Conservation (phyloP, 1,140 invertebrate species). For the Tribolium castaneum region DNA sequence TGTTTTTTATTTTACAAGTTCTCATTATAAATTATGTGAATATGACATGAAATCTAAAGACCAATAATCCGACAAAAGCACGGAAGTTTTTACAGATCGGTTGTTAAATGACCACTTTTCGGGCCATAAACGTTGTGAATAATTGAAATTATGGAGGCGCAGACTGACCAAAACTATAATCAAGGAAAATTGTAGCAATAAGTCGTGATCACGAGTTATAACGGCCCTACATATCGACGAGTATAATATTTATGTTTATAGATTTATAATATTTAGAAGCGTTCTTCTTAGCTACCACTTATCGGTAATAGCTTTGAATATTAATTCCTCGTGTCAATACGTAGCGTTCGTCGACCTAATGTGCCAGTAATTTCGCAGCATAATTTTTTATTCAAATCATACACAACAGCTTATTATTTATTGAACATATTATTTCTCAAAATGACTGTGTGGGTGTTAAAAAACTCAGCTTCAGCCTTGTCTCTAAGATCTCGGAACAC, state of each 20-base stretch:
- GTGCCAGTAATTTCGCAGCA: too few species aligned
- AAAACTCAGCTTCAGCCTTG: too few species aligned
- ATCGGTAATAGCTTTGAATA: too few species aligned
- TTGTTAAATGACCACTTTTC: background rate
- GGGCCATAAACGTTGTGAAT: background rate
- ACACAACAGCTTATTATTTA: too few species aligned
- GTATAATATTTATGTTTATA: background rate
- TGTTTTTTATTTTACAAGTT: constrained; percentile 4
- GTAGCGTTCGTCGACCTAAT: too few species aligned
- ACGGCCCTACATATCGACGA: background rate
- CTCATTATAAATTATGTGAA: constrained; percentile 25
- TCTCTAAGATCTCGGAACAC: too few species aligned
- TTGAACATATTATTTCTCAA: too few species aligned
- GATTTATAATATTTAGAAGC: background rate
- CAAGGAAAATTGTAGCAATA: background rate
- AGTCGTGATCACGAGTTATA: background rate
- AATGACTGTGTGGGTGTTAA: too few species aligned
- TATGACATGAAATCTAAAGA: constrained; percentile 10
- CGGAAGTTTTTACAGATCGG: background rate
- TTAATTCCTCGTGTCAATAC: too few species aligned
- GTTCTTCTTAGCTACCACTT: too few species aligned
- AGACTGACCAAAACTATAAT: background rate
- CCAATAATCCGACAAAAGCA: background rate
- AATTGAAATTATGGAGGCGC: background rate
- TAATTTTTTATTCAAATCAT: too few species aligned